phyloP scores from a whole-genome alignment of 2,113 vertebrate genomes.

The Takifugu bimaculatus region DNA sequence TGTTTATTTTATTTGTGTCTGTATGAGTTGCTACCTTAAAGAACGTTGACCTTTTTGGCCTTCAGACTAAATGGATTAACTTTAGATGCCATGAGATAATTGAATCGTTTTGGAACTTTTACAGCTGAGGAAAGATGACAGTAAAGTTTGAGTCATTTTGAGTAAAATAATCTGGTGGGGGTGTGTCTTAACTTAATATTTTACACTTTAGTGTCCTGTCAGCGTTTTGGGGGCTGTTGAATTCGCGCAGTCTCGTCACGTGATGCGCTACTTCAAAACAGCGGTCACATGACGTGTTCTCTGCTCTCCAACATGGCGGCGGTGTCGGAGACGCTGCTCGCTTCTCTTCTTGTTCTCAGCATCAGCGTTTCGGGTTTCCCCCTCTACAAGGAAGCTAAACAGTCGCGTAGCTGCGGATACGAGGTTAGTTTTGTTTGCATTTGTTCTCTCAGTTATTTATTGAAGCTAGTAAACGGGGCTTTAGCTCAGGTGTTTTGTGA shows the following conservation, averaged over 20 bases:
- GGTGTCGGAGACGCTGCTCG: not conserved
- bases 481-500: not conserved
- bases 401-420: slow-evolving; percentile 44
- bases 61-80: no score
- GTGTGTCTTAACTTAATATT: no score
- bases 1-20: no score
- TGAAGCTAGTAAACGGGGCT: not conserved
- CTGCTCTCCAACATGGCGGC: slow-evolving; percentile 44
- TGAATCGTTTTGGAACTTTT: no score
- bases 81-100: no score
- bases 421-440: slow-evolving; percentile 27
- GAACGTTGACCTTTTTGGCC: no score
- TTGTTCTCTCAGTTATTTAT: not conserved
- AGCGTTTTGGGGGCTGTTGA: not conserved
- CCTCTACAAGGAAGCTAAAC: slow-evolving; percentile 2
- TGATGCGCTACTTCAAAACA: slow-evolving; percentile 28
- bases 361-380: slow-evolving; percentile 39
- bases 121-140: no score
- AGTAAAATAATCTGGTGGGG: no score
- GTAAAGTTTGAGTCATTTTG: no score
- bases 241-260: slow-evolving; percentile 16
- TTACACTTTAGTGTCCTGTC: no score
- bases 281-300: slow-evolving; percentile 42
- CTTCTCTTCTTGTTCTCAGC: not conserved
- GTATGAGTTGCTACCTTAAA: no score